Evolutionary conservation across 1,140 invertebrate species (phyloP).

Genomic region (Heliconius himera): DNA sequence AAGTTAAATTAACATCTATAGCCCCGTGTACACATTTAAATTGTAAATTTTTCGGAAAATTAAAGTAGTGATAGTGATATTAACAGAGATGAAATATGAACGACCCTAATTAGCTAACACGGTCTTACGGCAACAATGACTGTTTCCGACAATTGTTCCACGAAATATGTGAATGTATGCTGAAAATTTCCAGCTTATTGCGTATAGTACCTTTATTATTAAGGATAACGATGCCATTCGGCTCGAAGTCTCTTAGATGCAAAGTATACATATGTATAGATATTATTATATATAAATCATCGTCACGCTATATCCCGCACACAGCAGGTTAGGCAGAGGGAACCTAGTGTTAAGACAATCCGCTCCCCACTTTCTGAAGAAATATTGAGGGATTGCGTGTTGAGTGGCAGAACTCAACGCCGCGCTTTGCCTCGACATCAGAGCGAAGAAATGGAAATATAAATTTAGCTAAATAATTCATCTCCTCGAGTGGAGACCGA

Average conservation of each 20-base stretch:
- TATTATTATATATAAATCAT: too few species aligned
- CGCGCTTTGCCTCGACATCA: too few species aligned
- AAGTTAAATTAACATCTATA: neutral
- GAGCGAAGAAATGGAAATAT: too few species aligned
- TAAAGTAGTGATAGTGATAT: slow-evolving; percentile 7
- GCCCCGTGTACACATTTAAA: neutral
- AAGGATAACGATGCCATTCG: slow-evolving; percentile 1
- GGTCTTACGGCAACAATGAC: slow-evolving; percentile 29
- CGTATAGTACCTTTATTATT: slow-evolving; percentile 12
- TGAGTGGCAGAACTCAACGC: too few species aligned
- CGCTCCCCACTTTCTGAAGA: too few species aligned
- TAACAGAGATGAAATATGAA: slow-evolving; percentile 24
- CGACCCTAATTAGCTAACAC: slow-evolving; percentile 33
- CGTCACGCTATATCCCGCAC: too few species aligned
- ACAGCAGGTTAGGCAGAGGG: too few species aligned
- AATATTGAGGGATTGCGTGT: too few species aligned
- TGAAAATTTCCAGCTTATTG: slow-evolving; percentile 20
- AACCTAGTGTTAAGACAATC: too few species aligned
- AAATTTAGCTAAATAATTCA: too few species aligned
- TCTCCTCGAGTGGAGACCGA: too few species aligned
- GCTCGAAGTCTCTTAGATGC: neutral
- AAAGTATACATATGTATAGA: neutral
- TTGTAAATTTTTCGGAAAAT: slow-evolving; percentile 6
- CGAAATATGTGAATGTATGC: slow-evolving; percentile 21
- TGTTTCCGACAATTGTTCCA: slow-evolving; percentile 29